Base-by-base conservation (phyloP, 2,797 vertebrate species). In the Vespertilio murinus region DNA sequence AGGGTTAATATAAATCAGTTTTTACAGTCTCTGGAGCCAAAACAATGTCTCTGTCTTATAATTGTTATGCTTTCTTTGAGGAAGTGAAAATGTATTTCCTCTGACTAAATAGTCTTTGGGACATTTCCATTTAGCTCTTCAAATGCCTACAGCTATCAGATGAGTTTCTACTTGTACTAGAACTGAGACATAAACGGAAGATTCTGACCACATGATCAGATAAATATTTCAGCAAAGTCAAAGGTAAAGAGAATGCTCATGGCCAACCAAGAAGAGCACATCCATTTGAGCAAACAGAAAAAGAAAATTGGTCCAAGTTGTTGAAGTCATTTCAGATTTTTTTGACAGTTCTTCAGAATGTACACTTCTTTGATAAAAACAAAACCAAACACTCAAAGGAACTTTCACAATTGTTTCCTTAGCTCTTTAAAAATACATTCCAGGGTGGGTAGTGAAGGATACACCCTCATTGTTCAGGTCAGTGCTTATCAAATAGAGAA, bases 301-400 rank as follows among this genome's bases (percentile, higher is more conserved):
- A 78, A 16, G 5, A 73, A 56, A 77, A 14, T 25, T 83, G 18
- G 47, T 67, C n/a, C n/a, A 83, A 92, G 10, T 81, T 73, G 42
- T 67, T 85, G 45, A 91, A 67, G 33, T 83, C 12, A 81, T 78
- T 96, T 95, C 67, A 88, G 65, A 83, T 79, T 85, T 90, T 90
- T 33, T 90, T 56, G 59, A 13, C 70, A 86, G 10, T 80, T 80
- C 22, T 12, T 89, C 28, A 13, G 40, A 88, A 91, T 49, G 35
- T 78, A 83, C 12, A 70, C 30, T 47, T 77, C 14, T 70, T 20
- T 49, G 65, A 83, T 82, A 42, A 69, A 93, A 93, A 80, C 23
- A 82, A 87, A 94, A 80, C 13, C 45, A 93, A 84, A 91, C 4
- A 52, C 35, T 91, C 47, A 49, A 14, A 80, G 88, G 38, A 93